Percentiles rank a stretch among this genome's conserved stretches.
Evolutionary conservation across 2,888 invertebrate genomes (phyloP).

Genomic region (Lasioglossum oenotherae): DNA sequence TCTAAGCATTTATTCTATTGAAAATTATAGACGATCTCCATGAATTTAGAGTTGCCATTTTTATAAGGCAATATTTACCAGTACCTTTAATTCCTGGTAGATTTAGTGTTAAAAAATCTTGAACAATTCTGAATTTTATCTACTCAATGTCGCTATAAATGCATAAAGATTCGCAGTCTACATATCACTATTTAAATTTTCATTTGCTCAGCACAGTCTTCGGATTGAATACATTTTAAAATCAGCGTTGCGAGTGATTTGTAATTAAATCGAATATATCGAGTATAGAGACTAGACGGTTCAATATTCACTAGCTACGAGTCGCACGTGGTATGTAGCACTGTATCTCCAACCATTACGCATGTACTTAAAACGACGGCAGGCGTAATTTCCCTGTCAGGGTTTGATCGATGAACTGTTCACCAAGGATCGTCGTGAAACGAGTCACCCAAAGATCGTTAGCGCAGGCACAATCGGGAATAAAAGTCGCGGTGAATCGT

Average conservation of each 20-base stretch:
- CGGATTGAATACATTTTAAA: too few species aligned
- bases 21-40: too few species aligned
- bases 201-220: too few species aligned
- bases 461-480: neutral
- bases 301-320: neutral
- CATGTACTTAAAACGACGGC: constrained; percentile 18
- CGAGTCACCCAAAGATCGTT: constrained; percentile 41
- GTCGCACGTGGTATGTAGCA: neutral
- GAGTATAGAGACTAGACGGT: neutral
- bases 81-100: too few species aligned
- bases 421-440: constrained; percentile 4
- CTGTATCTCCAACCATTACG: constrained; percentile 12
- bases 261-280: neutral
- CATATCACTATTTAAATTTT: too few species aligned
- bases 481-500: constrained; percentile 17
- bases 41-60: too few species aligned
- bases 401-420: constrained; percentile 50
- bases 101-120: too few species aligned
- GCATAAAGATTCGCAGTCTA: too few species aligned
- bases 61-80: too few species aligned
- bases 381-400: constrained; percentile 38
- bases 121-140: too few species aligned
- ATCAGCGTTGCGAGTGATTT: neutral
- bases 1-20: too few species aligned
- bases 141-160: too few species aligned